These are phyloP conservation scores for Chromobotia macracanthus DNA, from an alignment of 2,797 vertebrate species.

Conservation along the genomic window DNA sequence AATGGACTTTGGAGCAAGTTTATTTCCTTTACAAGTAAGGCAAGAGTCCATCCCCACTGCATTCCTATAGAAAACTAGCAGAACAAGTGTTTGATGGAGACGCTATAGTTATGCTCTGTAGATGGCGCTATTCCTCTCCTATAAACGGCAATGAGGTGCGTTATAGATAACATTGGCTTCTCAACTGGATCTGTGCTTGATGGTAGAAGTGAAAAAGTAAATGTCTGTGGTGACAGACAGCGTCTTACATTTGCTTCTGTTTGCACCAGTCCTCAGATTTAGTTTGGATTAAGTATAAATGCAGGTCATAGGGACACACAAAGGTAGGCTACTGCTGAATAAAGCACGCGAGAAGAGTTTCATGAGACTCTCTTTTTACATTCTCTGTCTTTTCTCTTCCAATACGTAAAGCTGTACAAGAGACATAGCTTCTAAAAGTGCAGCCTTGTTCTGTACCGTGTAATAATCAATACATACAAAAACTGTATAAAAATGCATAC, in stretches of 20 bases:
- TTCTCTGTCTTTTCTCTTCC: constrained; percentile 9
- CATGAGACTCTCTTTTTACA: neutral
- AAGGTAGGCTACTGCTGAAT: neutral
- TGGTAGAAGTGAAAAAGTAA: neutral
- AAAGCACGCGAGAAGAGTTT: neutral
- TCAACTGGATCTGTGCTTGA: neutral
- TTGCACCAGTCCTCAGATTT: neutral
- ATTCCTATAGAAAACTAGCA: constrained; percentile 17
- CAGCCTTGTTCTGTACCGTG: constrained; percentile 4
- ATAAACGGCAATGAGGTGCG: constrained; percentile 7
- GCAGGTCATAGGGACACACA: neutral
- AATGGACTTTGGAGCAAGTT: constrained; percentile 16
- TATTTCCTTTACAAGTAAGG: neutral
- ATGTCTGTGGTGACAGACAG: constrained; percentile 7
- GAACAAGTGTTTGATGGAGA: constrained; percentile 11
- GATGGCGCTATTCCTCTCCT: constrained; percentile 53
- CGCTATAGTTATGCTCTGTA: constrained; percentile 17
- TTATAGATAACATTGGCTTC: constrained; percentile 15
- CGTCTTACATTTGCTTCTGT: neutral
- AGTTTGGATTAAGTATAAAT: neutral
- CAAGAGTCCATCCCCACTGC: constrained; percentile 16
- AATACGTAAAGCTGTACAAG: constrained; percentile 28
- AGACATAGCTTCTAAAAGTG: constrained; percentile 17
- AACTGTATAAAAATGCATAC: neutral
- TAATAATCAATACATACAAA: constrained; percentile 19